These are phyloP conservation scores for Lates japonicus DNA, from an alignment of 2,797 vertebrate genomes.

Conservation along the genomic window DNA sequence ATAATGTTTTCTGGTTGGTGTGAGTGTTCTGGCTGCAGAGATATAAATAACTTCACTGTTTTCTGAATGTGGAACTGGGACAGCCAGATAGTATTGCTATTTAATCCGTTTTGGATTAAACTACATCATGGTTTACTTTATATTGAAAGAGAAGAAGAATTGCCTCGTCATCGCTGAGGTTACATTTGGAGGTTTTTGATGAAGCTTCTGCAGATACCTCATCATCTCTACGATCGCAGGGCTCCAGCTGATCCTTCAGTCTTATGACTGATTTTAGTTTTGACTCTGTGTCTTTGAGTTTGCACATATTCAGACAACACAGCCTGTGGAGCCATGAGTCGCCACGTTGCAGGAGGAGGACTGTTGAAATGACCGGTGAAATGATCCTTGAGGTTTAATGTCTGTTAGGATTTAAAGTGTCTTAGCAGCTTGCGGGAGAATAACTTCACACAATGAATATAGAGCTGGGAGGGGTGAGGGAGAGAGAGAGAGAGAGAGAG, in stretches of 20 bases:
- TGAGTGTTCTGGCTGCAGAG: slow-evolving; percentile 23
- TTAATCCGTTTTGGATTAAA: slow-evolving; percentile 52
- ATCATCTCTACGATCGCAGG: neutral
- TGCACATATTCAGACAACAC: neutral
- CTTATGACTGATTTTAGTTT: neutral
- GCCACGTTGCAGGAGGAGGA: neutral
- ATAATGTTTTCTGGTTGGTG: slow-evolving; percentile 9
- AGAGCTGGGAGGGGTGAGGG: slow-evolving; percentile 9
- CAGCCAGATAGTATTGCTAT: slow-evolving; percentile 19
- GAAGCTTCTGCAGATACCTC: neutral
- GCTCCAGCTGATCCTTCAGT: neutral
- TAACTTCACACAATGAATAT: slow-evolving; percentile 32
- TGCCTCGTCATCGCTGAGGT: neutral
- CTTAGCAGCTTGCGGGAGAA: slow-evolving; percentile 15
- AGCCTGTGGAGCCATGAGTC: neutral
- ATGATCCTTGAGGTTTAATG: slow-evolving; percentile 39
- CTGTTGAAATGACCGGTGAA: neutral
- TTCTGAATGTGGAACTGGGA: slow-evolving; percentile 42
- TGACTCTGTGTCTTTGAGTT: neutral
- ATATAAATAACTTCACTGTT: slow-evolving; percentile 56
- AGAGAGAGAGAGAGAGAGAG: neutral
- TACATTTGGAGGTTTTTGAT: neutral
- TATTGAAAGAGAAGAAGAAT: neutral
- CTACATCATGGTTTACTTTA: slow-evolving; percentile 25
- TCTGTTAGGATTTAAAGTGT: slow-evolving; percentile 34